These are phyloP conservation scores for Metalampra italica DNA, from an alignment of 2,888 invertebrate genomes.

Conservation along the genomic window DNA sequence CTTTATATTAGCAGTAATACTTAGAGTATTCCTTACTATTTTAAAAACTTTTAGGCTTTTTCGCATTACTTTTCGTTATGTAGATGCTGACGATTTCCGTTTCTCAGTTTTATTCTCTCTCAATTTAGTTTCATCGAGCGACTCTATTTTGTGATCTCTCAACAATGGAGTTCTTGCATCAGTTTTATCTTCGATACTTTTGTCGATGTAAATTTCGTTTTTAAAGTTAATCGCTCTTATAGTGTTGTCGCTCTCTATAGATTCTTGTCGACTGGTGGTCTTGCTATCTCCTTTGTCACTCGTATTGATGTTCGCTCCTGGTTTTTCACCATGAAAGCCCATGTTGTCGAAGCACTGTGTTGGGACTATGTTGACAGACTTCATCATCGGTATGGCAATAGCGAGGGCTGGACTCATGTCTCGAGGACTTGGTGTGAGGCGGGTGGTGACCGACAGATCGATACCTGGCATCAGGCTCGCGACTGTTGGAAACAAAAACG, in stretches of 20 bases:
- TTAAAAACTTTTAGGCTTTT: constrained; percentile 3
- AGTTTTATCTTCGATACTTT: constrained; percentile 52
- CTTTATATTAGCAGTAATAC: constrained; percentile 7
- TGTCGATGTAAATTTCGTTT: constrained; percentile 56
- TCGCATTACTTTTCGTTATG: constrained; percentile 36
- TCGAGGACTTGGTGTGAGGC: constrained; percentile 82
- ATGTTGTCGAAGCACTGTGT: constrained; percentile 73
- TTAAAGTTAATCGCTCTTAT: constrained; percentile 58
- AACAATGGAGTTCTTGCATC: constrained; percentile 67
- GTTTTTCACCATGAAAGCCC: constrained; percentile 63
- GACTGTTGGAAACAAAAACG: constrained; percentile 50
- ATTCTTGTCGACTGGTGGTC: constrained; percentile 52
- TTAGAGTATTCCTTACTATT: constrained; percentile 16
- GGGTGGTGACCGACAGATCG: constrained; percentile 81
- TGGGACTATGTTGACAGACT: constrained; percentile 71
- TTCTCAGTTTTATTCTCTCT: constrained; percentile 67
- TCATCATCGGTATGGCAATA: constrained; percentile 80
- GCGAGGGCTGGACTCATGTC: constrained; percentile 81
- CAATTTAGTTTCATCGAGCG: constrained; percentile 66
- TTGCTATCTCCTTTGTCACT: constrained; percentile 41
- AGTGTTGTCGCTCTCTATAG: constrained; percentile 57
- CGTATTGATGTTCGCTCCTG: constrained; percentile 35
- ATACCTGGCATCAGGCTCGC: constrained; percentile 75
- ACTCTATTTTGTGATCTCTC: constrained; percentile 70
- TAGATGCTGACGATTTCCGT: constrained; percentile 71